Evolutionary conservation across 2,797 vertebrate genomes (phyloP).

Genomic region (Cuculus canorus): DNA sequence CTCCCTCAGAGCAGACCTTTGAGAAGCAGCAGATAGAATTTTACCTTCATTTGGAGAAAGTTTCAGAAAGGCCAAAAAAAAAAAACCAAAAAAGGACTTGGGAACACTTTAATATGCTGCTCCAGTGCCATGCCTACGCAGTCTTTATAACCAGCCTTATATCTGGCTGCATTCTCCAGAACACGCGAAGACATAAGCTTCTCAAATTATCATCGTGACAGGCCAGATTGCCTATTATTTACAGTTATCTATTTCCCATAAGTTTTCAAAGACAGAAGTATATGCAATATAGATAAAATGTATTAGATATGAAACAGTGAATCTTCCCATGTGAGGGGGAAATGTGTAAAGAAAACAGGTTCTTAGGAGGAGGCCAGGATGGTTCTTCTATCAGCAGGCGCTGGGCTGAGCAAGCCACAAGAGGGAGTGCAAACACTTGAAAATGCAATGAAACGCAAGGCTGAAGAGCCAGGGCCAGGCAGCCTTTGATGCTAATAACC

Average conservation of each 20-base stretch:
- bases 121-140: neutral
- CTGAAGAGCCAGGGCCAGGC: neutral
- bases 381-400: neutral
- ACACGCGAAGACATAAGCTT: neutral
- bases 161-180: neutral
- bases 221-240: neutral
- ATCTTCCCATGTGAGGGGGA: neutral
- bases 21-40: neutral
- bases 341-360: neutral
- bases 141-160: neutral
- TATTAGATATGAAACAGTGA: neutral
- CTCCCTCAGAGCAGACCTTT: neutral
- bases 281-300: neutral
- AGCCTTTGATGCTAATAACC: neutral
- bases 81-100: neutral
- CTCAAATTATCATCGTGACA: neutral
- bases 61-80: neutral
- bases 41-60: neutral
- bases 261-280: neutral
- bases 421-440: slow-evolving; percentile 45
- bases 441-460: accelerated
- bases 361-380: neutral
- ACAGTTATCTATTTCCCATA: neutral
- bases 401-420: neutral
- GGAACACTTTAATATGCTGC: neutral